Base-by-base conservation (phyloP, 2,888 invertebrate genomes). In the Drosophila pseudotakahashii region DNA sequence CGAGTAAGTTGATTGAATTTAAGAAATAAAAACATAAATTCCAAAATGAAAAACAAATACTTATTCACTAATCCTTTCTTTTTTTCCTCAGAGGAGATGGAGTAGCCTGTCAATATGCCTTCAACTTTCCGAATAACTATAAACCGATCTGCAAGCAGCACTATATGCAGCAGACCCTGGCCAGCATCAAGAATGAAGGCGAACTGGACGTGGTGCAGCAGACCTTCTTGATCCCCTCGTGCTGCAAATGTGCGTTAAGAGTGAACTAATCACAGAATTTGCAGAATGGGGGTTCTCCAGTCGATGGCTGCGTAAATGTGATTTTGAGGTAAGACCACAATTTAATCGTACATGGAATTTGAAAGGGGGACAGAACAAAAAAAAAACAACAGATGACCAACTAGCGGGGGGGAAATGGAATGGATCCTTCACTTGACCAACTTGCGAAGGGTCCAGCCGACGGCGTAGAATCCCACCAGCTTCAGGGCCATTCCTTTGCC, bases 171-270 rank as follows among this genome's bases (percentile, higher is more conserved):
- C 77, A 79, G 26, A 72, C 92, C 48, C 88, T 94, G 89, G 83
- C 94, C 16, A 94, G 94, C 0, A 77, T 95, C 0, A 69, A 92
- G n/a, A 73, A 50, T 52, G 89, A 91, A 10, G 89, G 87, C 0
- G 83, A 91, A 7, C 86, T 93, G 2, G 80, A 78, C 58, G 78
- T 91, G 11, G 91, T 93, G 16, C 80, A 68, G 34, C 94, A 94
- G 62, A 89, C 92, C 10, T 94, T 96, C 72, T 92, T 93, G 79
- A 92, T 96, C 55, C 96, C 97, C 1, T 95, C 95, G 23, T 96
- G 96, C 80, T 97, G 97, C 89, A 94, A 95, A 54, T 97, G 97
- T 82, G 92, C 93, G 30, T 59, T 82, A 50, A 32, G 50, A n/a
- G 0, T 14, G 3, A 89, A 7, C 4, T 89, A 9, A 3, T 48